Conservation (phyloP, 1,140 invertebrate genomes). For the Zophobas atratus region DNA sequence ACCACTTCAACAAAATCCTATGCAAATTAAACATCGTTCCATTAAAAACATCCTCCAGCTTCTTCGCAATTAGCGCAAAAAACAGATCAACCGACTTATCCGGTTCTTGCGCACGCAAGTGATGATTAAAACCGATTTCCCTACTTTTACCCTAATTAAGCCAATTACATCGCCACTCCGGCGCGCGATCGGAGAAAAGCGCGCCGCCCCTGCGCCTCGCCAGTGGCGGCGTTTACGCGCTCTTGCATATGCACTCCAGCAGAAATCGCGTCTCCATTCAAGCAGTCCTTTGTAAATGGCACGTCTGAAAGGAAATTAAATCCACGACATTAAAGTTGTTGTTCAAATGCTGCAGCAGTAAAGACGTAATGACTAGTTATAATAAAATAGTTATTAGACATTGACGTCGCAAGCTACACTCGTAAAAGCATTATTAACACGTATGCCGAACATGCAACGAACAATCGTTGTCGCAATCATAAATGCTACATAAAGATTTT, state of each 20-base stretch:
- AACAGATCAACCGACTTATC: too few species aligned
- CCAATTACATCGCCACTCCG: too few species aligned
- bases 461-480: conserved; percentile 9
- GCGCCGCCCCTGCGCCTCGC: neutral
- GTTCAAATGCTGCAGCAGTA: conserved; percentile 25
- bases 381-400: conserved; percentile 43
- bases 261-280: conserved; percentile 31
- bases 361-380: conserved; percentile 35
- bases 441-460: conserved; percentile 18
- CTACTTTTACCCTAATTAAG: too few species aligned
- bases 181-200: neutral
- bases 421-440: conserved; percentile 36
- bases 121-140: too few species aligned
- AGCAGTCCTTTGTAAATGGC: conserved; percentile 33
- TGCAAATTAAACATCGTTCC: neutral
- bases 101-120: too few species aligned
- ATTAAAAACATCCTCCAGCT: neutral
- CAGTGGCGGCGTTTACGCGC: neutral
- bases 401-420: conserved; percentile 19
- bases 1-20: neutral
- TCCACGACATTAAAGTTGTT: conserved; percentile 19
- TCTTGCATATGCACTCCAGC: neutral
- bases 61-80: too few species aligned
- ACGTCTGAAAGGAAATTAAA: conserved; percentile 35
- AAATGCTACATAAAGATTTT: conserved; percentile 13